Conservation (phyloP, 2,113 vertebrate genomes). For the Pithys albifrons region DNA sequence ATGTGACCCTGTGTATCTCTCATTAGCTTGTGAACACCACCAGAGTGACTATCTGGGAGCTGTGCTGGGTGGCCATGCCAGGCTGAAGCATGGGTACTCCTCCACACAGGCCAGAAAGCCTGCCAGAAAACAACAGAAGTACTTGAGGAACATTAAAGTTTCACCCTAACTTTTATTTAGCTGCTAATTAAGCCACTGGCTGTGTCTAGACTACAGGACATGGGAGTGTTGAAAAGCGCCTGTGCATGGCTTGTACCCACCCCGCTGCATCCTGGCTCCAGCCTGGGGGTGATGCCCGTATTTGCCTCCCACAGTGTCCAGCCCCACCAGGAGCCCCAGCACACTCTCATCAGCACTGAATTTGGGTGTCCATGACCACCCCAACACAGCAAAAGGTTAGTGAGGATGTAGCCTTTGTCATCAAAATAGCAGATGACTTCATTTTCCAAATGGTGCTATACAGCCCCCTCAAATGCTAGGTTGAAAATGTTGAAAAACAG, state of each 20-base stretch:
- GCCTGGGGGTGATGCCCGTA: fast-evolving
- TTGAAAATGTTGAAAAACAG: background rate
- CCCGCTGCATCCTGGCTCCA: background rate
- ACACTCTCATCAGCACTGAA: fast-evolving
- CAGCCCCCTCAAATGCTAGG: background rate
- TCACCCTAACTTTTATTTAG: slow-evolving; percentile 21
- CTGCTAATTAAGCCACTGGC: slow-evolving; percentile 28
- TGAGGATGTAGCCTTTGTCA: fast-evolving
- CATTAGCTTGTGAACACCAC: background rate
- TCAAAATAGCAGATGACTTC: background rate
- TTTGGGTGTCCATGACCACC: fast-evolving
- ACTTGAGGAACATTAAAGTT: background rate
- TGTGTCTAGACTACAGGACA: background rate
- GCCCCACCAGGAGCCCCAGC: fast-evolving
- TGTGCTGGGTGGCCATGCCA: fast-evolving
- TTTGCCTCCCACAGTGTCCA: fast-evolving
- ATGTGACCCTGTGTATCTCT: fast-evolving
- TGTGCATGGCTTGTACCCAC: background rate
- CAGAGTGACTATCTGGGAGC: fast-evolving
- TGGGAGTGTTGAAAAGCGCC: background rate
- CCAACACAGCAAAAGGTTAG: background rate
- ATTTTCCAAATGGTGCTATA: background rate
- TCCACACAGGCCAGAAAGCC: background rate
- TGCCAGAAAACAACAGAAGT: background rate
- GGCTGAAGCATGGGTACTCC: background rate